phyloP scores from a whole-genome alignment of 2,797 vertebrate species.

The Peromyscus nudipes region DNA sequence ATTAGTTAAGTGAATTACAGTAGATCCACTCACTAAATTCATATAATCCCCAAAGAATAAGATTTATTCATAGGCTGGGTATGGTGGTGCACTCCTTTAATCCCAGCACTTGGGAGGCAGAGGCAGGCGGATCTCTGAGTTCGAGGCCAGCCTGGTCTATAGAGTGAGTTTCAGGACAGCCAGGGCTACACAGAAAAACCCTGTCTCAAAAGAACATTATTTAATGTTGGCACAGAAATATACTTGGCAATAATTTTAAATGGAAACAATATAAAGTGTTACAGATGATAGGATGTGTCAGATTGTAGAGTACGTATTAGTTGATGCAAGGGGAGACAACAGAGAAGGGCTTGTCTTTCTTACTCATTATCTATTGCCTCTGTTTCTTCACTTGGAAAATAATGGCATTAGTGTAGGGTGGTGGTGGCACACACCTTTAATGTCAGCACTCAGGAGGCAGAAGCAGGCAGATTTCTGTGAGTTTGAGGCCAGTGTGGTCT shows the following conservation, averaged over 20 bases:
- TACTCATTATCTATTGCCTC: neutral
- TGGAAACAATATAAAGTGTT: neutral
- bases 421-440: too few relatives aligned
- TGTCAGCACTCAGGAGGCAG: too few relatives aligned
- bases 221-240: neutral
- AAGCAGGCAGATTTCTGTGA: too few relatives aligned
- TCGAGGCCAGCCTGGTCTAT: neutral
- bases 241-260: neutral
- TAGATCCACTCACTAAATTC: neutral
- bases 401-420: too few relatives aligned
- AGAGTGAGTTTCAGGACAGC: neutral
- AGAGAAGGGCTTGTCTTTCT: neutral
- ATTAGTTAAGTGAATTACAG: neutral
- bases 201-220: neutral
- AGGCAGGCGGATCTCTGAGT: neutral
- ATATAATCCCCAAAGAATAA: neutral
- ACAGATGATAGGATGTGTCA: neutral
- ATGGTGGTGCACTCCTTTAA: neutral
- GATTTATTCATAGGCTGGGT: neutral
- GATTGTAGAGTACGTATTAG: neutral
- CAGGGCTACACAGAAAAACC: neutral
- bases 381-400: neutral
- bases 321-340: neutral
- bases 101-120: neutral
- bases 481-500: too few relatives aligned